Percentiles rank a stretch among this genome's conserved stretches.
Conservation (phyloP, 1,140 invertebrate species). For the Pararge aegeria region DNA sequence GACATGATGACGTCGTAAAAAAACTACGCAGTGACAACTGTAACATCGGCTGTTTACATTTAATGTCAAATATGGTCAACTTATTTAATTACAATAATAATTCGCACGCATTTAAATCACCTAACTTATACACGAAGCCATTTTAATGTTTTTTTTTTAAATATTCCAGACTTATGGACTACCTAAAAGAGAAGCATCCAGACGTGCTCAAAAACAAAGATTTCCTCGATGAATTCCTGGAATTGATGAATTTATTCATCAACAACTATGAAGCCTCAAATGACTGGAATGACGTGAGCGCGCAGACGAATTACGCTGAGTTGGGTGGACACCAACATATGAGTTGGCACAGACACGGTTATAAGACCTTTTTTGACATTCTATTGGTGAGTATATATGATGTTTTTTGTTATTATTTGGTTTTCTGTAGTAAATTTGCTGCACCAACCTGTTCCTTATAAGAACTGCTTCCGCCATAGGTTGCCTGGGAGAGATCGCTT, state of each 20-base stretch:
- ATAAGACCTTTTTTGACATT: slow-evolving; percentile 61
- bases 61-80: no score
- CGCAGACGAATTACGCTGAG: slow-evolving; percentile 32
- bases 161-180: slow-evolving; percentile 38
- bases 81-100: no score
- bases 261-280: slow-evolving; percentile 52
- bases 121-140: no score
- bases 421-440: no score
- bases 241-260: slow-evolving; percentile 46
- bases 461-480: no score
- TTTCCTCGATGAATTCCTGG: slow-evolving; percentile 44
- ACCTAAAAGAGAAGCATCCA: slow-evolving; percentile 40
- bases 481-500: no score
- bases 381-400: slow-evolving; percentile 46
- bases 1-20: no score
- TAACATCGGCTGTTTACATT: no score
- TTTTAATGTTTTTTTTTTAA: background rate
- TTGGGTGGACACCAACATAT: slow-evolving; percentile 47
- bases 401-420: background rate
- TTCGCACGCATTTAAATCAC: no score
- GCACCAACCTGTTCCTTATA: no score
- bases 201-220: slow-evolving; percentile 40
- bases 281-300: slow-evolving; percentile 56
- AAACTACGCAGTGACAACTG: no score
- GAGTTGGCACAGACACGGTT: slow-evolving; percentile 61